These are phyloP conservation scores for Oncorhynchus keta DNA, from an alignment of 2,113 vertebrate species.

Conservation along the genomic window DNA sequence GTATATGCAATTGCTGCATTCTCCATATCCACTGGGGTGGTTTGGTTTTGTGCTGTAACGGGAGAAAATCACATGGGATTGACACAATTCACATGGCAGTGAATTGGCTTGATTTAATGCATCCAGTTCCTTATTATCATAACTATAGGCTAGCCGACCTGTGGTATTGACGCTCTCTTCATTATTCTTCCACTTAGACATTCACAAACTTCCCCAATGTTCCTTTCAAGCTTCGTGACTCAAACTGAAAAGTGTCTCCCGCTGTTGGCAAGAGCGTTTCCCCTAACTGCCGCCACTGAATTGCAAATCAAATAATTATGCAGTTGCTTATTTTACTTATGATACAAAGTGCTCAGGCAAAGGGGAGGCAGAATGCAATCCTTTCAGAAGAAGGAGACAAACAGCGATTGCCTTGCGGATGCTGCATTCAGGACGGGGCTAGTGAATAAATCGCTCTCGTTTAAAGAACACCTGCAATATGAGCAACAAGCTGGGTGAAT, in stretches of 20 bases:
- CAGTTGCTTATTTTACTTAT: constrained; percentile 33
- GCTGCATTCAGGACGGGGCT: constrained; percentile 25
- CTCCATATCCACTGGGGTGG: too few relatives aligned
- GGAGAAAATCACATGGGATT: too few relatives aligned
- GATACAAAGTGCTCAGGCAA: constrained; percentile 6
- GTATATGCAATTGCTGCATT: too few relatives aligned
- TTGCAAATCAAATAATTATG: constrained; percentile 38
- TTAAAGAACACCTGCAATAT: constrained; percentile 46
- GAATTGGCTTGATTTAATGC: neutral
- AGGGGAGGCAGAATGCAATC: constrained; percentile 8
- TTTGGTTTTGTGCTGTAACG: too few relatives aligned
- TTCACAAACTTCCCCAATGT: neutral
- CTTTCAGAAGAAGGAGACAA: constrained; percentile 22
- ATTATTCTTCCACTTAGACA: neutral
- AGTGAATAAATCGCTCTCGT: constrained; percentile 49
- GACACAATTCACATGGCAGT: too few relatives aligned
- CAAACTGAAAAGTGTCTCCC: neutral
- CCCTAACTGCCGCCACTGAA: constrained; percentile 6
- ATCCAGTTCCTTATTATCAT: neutral
- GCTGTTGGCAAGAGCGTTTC: constrained; percentile 1
- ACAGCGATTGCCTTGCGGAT: constrained; percentile 24
- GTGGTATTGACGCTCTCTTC: neutral
- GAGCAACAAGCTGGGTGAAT: constrained; percentile 23
- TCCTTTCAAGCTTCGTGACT: neutral
- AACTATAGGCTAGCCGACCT: neutral